Percentiles rank a stretch among this genome's conserved stretches.
Evolutionary conservation across 2,888 invertebrate species (phyloP).

Genomic region (Rotaria sp.): DNA sequence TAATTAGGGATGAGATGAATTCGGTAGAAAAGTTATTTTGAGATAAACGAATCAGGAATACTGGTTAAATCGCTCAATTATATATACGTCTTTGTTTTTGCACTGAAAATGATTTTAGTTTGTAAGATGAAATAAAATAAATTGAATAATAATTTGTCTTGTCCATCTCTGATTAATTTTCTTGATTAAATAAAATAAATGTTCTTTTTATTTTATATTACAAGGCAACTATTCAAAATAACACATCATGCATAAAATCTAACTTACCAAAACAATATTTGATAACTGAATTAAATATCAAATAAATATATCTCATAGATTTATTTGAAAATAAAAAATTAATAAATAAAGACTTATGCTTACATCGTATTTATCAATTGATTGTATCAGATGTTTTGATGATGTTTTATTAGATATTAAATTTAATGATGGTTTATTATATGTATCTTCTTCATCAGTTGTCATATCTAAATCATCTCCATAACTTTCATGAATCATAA

Average conservation of each 20-base stretch:
- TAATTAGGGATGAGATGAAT: too few species aligned
- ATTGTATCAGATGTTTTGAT: not conserved
- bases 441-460: conserved; percentile 63
- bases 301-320: not conserved
- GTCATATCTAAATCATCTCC: conserved; percentile 86
- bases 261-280: not conserved
- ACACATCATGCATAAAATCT: not conserved
- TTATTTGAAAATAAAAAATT: not conserved
- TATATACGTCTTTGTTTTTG: too few species aligned
- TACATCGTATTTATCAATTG: not conserved
- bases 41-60: too few species aligned
- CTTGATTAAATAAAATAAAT: too few species aligned
- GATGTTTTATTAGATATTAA: not conserved
- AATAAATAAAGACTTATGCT: not conserved
- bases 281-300: not conserved
- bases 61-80: too few species aligned
- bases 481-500: conserved; percentile 83
- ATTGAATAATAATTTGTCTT: too few species aligned
- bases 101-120: too few species aligned
- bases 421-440: not conserved
- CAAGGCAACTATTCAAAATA: not conserved
- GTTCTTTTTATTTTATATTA: too few species aligned
- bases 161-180: too few species aligned
- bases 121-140: too few species aligned
- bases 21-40: too few species aligned